Base-by-base conservation (phyloP, 1,140 invertebrate species). In the Orius insidiosus region DNA sequence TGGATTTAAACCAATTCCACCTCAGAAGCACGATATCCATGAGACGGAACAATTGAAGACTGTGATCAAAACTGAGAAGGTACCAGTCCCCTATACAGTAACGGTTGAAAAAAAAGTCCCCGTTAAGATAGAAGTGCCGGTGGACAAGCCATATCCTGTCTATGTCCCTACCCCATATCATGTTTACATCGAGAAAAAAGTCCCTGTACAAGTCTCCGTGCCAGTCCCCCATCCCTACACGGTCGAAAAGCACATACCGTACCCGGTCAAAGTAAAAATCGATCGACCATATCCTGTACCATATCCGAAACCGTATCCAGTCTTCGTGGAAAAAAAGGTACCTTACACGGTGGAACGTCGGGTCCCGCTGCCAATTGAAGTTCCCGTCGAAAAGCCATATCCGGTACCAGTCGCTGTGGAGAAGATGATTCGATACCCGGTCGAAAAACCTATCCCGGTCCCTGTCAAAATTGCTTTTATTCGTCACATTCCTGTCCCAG, bases 251-350 rank as follows among this genome's bases (percentile, higher is more conserved):
- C 58, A 62, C 0, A 55, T 59, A 7, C 77, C 76, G 24, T 78
- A 78, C 60, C 62, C 70, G 42, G 77, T 80, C 8, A 50, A 50
- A 33, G 48, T 50, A 31, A n/a, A n/a, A 3, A 15, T 36, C n/a
- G n/a, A 36, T 15, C 14, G n/a, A 3, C 35, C n/a, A 11, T 36
- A 36, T 15, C n/a, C 35, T 4, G 35, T 36, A 3, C 35, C n/a
- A 4, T n/a, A 11, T n/a, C 35, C 35, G 5, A 36, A 36, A 9
- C 35, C 35, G n/a, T 36, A 36, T 15, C 3, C 35, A 36, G 35
- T 36, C 35, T n/a, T 36, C 9, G 14, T 36, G 3, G 35, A 36
- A 36, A 36, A 36, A 36, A n/a, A n/a, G n/a, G 35, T 36, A 4
- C 35, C 35, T 36, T n/a, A 4, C n/a, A n/a, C 35, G 9, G 14